Evolutionary conservation across 1,140 invertebrate species (phyloP), one percentile per base, ranked within the genome.

Genomic region (Phthorimaea operculella): DNA sequence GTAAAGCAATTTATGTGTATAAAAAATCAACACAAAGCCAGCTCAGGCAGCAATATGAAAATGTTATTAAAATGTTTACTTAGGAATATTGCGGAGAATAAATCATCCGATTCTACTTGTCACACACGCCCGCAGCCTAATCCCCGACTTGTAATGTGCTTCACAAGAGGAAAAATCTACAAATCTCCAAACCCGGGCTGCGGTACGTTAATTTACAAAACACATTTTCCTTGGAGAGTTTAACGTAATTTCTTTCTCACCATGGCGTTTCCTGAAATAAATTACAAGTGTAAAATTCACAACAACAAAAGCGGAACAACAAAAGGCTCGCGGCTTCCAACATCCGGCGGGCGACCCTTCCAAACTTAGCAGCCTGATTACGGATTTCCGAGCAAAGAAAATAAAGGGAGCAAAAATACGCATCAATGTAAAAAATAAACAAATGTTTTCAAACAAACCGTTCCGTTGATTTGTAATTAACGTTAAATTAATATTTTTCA

Each of bases 201-300:
- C 63, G 67, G 75, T 74, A 79, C 75, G 74, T 76, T 79, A 84
- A 84, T 82, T 78, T 79, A 77, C 72, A 82, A 82, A 84, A 79
- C 78, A 83, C 79, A 81, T 81, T 84, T 79, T 79, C 79, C 73
- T 81, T 77, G 66, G 71, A 77, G 78, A 80, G 79, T 79, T 81
- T 74, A 79, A 83, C 78, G 71, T 77, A 84, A 83, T 84, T 84
- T 82, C 76, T 84, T 84, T 83, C 75, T 76, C 77, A 73, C 74
- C 73, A 72, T 79, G 75, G 78, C 74, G 72, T 82, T 84, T 81
- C 78, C 79, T 83, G 76, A 83, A 83, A 84, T 84, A 82, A 84
- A 84, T 84, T 83, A 84, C 81, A 80, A 84, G 81, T 84, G 81
- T 82, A 84, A 84, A 84, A 84, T 82, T 83, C 76, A 79, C 78